A percentile compares a stretch with the other conserved stretches of the same genome.
These are phyloP conservation scores for Polydesmus complanatus DNA, from an alignment of 2,888 invertebrate species.

Conservation along the genomic window DNA sequence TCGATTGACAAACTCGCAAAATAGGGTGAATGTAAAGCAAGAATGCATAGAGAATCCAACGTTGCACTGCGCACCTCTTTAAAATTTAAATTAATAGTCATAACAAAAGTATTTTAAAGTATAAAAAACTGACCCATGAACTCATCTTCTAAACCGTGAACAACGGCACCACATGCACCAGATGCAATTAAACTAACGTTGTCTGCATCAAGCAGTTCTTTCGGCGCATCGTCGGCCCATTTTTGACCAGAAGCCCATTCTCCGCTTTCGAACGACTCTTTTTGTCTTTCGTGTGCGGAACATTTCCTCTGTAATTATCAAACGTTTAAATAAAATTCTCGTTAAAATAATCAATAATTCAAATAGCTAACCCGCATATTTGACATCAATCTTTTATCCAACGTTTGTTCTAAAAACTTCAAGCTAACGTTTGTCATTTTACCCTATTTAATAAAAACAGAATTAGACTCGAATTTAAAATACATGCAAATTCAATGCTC, in stretches of 20 bases:
- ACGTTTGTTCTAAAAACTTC: conserved; percentile 81
- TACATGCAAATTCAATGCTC: too few relatives aligned
- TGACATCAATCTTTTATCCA: conserved; percentile 95
- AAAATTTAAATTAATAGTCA: conserved; percentile 15
- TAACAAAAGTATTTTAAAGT: neutral
- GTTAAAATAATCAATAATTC: neutral
- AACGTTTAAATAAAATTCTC: neutral
- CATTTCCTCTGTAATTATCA: conserved; percentile 51
- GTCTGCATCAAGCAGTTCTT: conserved; percentile 57
- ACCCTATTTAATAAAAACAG: conserved; percentile 38
- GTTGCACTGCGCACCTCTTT: conserved; percentile 85
- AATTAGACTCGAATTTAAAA: too few relatives aligned
- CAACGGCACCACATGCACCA: conserved; percentile 94
- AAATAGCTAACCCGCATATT: conserved; percentile 59
- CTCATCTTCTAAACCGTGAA: conserved; percentile 96
- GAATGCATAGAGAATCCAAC: conserved; percentile 78
- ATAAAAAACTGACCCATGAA: conserved; percentile 49
- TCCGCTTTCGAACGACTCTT: conserved; percentile 64
- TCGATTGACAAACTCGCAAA: conserved; percentile 85
- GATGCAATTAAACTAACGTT: conserved; percentile 67
- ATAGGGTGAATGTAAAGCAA: conserved; percentile 65
- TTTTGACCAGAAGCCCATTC: conserved; percentile 86
- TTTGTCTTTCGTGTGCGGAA: conserved; percentile 71
- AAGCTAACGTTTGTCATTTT: conserved; percentile 73
- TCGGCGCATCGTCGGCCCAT: conserved; percentile 71